These are phyloP conservation scores for Tetragonula clypearis DNA, from an alignment of 1,140 invertebrate genomes.

Conservation along the genomic window DNA sequence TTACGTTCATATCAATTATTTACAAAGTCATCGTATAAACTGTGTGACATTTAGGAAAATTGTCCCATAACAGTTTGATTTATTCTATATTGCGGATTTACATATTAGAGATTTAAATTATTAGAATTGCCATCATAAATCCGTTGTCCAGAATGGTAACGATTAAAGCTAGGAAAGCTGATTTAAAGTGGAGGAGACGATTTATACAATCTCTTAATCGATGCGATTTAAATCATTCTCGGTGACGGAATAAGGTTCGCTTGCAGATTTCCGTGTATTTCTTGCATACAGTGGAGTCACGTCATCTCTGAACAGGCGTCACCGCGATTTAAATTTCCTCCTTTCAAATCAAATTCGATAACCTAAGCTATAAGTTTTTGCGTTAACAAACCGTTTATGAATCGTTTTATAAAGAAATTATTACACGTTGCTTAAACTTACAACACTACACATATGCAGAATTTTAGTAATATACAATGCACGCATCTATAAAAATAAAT, in stretches of 20 bases:
- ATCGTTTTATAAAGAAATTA: neutral
- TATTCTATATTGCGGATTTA: neutral
- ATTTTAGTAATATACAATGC: too few relatives aligned
- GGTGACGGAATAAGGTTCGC: constrained; percentile 47
- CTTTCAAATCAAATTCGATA: constrained; percentile 39
- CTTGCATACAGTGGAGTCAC: constrained; percentile 33
- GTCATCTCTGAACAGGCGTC: constrained; percentile 22
- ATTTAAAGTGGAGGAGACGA: constrained; percentile 27
- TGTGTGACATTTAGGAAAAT: neutral
- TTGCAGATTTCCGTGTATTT: constrained; percentile 23
- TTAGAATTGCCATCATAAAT: neutral
- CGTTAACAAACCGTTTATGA: neutral
- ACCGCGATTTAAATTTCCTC: constrained; percentile 11
- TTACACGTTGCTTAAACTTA: neutral
- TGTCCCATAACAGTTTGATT: neutral
- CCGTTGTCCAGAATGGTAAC: neutral
- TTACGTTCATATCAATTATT: neutral
- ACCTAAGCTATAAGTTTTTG: neutral
- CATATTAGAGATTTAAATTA: neutral
- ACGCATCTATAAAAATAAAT: neutral
- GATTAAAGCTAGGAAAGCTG: constrained; percentile 16
- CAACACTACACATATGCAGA: too few relatives aligned
- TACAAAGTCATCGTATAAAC: neutral
- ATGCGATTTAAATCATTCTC: constrained; percentile 55
- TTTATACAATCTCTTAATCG: constrained; percentile 56